A percentile compares a stretch with the other conserved stretches of the same genome.
phyloP scores from a whole-genome alignment of 2,888 invertebrate species.

The Junonia oenone region DNA sequence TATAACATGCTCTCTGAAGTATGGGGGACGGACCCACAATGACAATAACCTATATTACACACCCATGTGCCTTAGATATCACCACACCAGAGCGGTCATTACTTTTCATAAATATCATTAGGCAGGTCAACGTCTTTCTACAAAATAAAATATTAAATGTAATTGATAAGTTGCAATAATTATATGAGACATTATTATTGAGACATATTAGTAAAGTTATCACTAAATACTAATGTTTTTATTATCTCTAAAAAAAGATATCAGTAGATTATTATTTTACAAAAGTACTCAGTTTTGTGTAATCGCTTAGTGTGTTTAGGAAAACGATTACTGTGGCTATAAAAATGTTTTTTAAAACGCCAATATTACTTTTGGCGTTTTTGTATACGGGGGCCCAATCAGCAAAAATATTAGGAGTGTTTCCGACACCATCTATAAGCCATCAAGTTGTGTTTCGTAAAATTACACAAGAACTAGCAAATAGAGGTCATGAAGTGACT shows the following conservation, averaged over 20 bases:
- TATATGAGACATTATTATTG: no score
- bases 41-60: no score
- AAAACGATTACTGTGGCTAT: background rate
- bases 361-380: background rate
- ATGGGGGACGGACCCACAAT: no score
- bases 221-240: background rate
- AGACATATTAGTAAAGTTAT: no score
- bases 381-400: no score
- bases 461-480: conserved; percentile 44
- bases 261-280: background rate
- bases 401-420: conserved; percentile 44
- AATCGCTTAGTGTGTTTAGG: background rate
- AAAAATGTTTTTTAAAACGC: background rate
- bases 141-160: no score
- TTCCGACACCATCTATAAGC: conserved; percentile 53
- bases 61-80: no score
- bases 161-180: no score
- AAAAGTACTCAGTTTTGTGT: background rate
- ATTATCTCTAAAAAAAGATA: background rate
- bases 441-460: conserved; percentile 39
- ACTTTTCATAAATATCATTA: no score
- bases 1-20: no score
- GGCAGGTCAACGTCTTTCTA: no score
- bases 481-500: conserved; percentile 52
- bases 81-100: no score